phyloP scores from a whole-genome alignment of 2,797 vertebrate genomes.

The Phoxinus dragarum region DNA sequence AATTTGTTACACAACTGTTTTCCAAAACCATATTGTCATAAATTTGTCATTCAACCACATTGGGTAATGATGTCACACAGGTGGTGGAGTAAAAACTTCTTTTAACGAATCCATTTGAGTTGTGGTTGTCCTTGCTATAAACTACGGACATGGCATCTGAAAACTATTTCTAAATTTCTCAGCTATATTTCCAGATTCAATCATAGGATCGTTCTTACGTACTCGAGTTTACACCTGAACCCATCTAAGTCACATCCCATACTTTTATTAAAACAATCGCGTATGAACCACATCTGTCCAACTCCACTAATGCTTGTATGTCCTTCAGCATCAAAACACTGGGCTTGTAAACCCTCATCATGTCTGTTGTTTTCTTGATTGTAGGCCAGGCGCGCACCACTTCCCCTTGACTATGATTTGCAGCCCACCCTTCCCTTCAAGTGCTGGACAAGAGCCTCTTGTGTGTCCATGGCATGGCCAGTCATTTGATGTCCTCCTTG shows the following conservation, averaged over 20 bases:
- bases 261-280: not conserved
- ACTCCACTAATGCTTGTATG: not conserved
- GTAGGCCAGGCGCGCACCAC: constrained; percentile 19
- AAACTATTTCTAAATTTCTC: no score
- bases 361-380: constrained; percentile 48
- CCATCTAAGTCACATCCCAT: not conserved
- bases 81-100: no score
- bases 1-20: no score
- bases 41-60: no score
- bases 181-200: no score
- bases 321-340: constrained; percentile 24
- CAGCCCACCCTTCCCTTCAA: constrained; percentile 41
- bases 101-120: no score
- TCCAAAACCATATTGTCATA: no score
- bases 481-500: constrained; percentile 41
- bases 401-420: constrained; percentile 40
- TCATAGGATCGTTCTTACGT: no score
- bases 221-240: no score
- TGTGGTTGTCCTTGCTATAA: no score
- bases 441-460: constrained; percentile 51
- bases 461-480: constrained; percentile 37
- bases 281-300: not conserved
- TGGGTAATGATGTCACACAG: no score
- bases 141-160: no score
- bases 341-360: constrained; percentile 49